These are phyloP conservation scores for Ips nitidus DNA, from an alignment of 1,140 invertebrate species.

Conservation along the genomic window DNA sequence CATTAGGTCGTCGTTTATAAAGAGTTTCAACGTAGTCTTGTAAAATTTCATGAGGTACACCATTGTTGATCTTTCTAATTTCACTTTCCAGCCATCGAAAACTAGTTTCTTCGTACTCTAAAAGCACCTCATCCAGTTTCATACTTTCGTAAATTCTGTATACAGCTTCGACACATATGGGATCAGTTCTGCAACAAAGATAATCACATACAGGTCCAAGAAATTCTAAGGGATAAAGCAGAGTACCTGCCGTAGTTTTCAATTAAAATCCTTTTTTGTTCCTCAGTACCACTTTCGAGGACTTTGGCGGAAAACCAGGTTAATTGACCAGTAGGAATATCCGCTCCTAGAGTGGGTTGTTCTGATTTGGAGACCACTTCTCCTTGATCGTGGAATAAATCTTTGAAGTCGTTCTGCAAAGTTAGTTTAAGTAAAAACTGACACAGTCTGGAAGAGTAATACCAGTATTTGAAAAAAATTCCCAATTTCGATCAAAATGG, in stretches of 20 bases:
- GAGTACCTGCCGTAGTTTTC: slow-evolving; percentile 4
- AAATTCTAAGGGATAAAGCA: neutral
- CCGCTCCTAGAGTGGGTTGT: neutral
- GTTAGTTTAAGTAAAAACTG: neutral
- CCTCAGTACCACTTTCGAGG: neutral
- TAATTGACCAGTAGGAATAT: neutral
- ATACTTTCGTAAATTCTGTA: neutral
- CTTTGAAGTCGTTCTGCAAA: slow-evolving; percentile 6
- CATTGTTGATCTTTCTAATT: slow-evolving; percentile 1
- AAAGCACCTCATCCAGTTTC: neutral
- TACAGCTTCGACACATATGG: neutral
- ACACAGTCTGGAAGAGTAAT: neutral
- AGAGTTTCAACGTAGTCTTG: neutral
- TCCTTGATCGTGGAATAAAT: slow-evolving; percentile 1
- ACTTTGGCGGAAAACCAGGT: neutral
- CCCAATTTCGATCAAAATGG: neutral
- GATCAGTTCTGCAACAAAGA: neutral
- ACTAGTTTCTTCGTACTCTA: neutral
- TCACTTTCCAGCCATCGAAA: neutral
- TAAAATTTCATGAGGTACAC: neutral
- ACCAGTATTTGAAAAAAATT: neutral
- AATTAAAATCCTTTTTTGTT: neutral
- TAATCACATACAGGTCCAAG: neutral
- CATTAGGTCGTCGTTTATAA: neutral
- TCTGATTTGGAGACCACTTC: neutral